Conservation (phyloP, 1,140 invertebrate genomes). For the Ostrea edulis region DNA sequence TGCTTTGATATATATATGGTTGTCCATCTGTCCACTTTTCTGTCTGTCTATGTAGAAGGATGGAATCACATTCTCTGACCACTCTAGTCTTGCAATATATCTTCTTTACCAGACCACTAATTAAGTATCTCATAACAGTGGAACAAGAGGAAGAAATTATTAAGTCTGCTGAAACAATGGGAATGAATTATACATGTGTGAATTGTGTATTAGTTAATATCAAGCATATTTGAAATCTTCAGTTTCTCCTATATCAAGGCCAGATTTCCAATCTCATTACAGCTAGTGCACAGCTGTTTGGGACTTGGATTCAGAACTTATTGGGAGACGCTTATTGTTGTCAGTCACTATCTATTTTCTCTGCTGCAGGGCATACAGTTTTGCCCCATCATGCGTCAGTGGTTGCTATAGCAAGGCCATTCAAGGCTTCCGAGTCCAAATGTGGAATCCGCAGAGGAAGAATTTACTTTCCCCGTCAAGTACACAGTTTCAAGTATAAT, state of each 20-base stretch:
- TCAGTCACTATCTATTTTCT: not conserved
- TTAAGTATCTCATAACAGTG: too few species aligned
- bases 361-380: not conserved
- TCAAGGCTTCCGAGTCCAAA: not conserved
- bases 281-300: not conserved
- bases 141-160: too few species aligned
- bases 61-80: too few species aligned
- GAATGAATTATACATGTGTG: too few species aligned
- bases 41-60: too few species aligned
- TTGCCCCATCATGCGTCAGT: not conserved
- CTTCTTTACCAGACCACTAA: too few species aligned
- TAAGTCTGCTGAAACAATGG: too few species aligned
- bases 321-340: not conserved
- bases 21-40: too few species aligned
- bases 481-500: not conserved
- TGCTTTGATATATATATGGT: too few species aligned
- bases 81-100: too few species aligned
- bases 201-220: too few species aligned
- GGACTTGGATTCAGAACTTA: not conserved
- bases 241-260: not conserved
- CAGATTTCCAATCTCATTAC: not conserved
- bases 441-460: not conserved
- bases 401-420: slow-evolving; percentile 11
- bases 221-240: not conserved
- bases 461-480: not conserved